phyloP scores from a whole-genome alignment of 1,140 invertebrate genomes.

The Helicoverpa armigera region DNA sequence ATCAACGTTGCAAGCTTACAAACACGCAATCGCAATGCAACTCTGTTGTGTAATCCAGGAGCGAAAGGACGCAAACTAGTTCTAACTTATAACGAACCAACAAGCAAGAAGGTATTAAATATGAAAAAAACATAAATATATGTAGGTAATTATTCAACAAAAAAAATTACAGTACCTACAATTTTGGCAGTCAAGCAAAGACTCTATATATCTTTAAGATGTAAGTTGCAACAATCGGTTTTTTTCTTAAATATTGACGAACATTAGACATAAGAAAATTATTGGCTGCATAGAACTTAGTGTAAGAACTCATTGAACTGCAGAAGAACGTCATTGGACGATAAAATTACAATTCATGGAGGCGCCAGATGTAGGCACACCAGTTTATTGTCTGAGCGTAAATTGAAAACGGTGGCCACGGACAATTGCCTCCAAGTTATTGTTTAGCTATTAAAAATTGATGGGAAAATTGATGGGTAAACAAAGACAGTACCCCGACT shows the following conservation, averaged over 20 bases:
- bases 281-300: slow-evolving; percentile 53
- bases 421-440: slow-evolving; percentile 79
- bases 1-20: not conserved
- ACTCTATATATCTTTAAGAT: too few relatives aligned
- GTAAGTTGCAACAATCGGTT: too few relatives aligned
- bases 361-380: slow-evolving; percentile 80
- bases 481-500: slow-evolving; percentile 9
- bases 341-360: slow-evolving; percentile 82
- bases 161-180: too few relatives aligned
- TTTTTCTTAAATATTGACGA: too few relatives aligned
- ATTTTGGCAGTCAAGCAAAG: too few relatives aligned
- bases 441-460: slow-evolving; percentile 80
- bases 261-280: not conserved
- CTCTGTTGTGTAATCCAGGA: not conserved
- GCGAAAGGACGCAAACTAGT: not conserved
- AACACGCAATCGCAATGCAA: slow-evolving; percentile 14
- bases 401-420: slow-evolving; percentile 75
- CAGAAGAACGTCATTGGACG: slow-evolving; percentile 74
- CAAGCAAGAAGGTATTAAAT: not conserved
- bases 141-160: too few relatives aligned
- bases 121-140: too few relatives aligned
- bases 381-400: slow-evolving; percentile 75
- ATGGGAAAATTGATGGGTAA: slow-evolving; percentile 52
- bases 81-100: not conserved
- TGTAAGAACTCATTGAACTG: slow-evolving; percentile 81